Evolutionary conservation across 2,888 invertebrate species (phyloP).

Genomic region (Diplazon laetatorius): DNA sequence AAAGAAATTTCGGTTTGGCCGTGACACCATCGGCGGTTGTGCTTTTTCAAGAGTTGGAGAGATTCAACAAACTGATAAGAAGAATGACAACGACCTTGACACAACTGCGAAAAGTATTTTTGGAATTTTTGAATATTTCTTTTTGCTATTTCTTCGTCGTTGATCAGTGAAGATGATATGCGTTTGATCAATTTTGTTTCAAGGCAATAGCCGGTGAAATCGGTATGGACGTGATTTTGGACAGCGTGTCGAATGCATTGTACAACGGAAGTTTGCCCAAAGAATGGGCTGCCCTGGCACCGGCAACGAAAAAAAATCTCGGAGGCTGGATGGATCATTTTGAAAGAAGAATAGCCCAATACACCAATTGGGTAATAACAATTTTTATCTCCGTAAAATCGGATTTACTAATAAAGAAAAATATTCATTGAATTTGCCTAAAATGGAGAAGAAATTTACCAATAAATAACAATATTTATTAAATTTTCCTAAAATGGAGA

Average conservation of each 20-base stretch:
- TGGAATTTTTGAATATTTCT: too few species aligned
- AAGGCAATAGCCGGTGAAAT: conserved; percentile 95
- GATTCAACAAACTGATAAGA: conserved; percentile 91
- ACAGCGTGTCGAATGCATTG: conserved; percentile 91
- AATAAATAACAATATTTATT: too few species aligned
- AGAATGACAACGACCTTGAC: conserved; percentile 88
- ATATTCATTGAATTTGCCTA: too few species aligned
- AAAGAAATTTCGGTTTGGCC: conserved; percentile 90
- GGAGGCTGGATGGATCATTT: conserved; percentile 96
- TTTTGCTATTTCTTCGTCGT: too few species aligned
- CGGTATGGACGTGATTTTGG: conserved; percentile 93
- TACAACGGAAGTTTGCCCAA: conserved; percentile 93
- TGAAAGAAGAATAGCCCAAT: conserved; percentile 88
- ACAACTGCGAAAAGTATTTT: conserved; percentile 87
- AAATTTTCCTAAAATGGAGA: not conserved
- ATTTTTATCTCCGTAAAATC: too few species aligned
- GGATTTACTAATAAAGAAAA: conserved; percentile 4
- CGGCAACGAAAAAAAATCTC: conserved; percentile 92
- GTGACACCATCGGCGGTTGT: conserved; percentile 94
- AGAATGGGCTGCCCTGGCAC: conserved; percentile 92
- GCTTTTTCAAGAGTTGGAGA: conserved; percentile 93
- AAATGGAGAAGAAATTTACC: too few species aligned
- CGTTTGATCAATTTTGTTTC: conserved; percentile 26
- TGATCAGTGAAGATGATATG: too few species aligned
- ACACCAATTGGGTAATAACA: conserved; percentile 89